Evolutionary conservation across 2,113 vertebrate genomes (phyloP).

Genomic region (Pomatorhinus ruficollis): DNA sequence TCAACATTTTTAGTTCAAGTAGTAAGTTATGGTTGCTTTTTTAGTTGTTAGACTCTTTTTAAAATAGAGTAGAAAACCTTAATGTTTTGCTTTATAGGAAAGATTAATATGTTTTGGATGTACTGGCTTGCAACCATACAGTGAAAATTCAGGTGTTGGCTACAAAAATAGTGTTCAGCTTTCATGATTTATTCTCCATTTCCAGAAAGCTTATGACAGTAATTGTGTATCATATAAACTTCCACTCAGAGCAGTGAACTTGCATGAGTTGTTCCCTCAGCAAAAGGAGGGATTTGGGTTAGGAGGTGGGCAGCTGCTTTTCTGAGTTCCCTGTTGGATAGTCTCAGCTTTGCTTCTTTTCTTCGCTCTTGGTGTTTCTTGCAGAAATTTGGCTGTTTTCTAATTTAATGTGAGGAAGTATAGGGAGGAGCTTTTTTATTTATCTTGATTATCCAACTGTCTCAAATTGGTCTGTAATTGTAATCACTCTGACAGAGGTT

Average conservation of each 20-base stretch:
- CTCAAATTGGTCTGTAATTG: background rate
- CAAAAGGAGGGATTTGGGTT: background rate
- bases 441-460: background rate
- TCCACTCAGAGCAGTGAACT: background rate
- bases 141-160: background rate
- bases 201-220: background rate
- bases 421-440: background rate
- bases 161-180: background rate
- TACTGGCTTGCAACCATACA: background rate
- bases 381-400: background rate
- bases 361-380: background rate
- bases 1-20: background rate
- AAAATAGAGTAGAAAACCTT: background rate
- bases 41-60: background rate
- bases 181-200: background rate
- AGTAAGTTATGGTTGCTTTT: background rate
- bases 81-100: background rate
- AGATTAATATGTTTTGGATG: background rate
- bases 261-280: background rate
- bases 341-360: background rate
- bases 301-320: background rate
- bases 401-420: background rate
- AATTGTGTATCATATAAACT: background rate
- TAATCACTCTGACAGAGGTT: background rate
- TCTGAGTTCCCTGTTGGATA: background rate